Base-by-base conservation (phyloP, 2,113 vertebrate species). In the Gadus macrocephalus region DNA sequence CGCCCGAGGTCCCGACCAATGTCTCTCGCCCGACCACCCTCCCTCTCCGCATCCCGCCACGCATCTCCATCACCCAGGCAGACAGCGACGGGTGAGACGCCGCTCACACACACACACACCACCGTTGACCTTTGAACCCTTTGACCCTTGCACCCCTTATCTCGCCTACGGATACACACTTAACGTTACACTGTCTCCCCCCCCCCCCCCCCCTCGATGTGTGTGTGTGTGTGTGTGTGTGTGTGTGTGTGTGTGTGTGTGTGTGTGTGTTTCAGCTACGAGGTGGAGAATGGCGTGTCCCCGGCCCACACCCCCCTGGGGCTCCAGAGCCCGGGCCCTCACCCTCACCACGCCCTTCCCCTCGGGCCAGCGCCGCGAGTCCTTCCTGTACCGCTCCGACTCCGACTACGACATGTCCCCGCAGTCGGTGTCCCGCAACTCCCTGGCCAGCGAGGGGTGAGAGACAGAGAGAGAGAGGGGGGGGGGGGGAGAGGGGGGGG, bases 381-480 rank as follows among this genome's bases (percentile, higher is more conserved):
- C 95, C 76, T 98, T 97, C 91, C 93, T 98, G 2, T 97, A 98
- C 87, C 93, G 95, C 31, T 95, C 95, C 0, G 95, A 97, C 88
- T 96, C 95, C 0, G 95, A 96, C 89, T 95, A 93, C 0, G 94
- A 97, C 78, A 91, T 96, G 80, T 96, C 95, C 0, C 94, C 95
- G 1, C 95, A 95, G 70, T 89, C 91, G 11, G 90, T 94, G 82
- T 97, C 95, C 15, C 89, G 94, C 31, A 96, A 95, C 85, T 95
- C 95, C n/a, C 86, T 91, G 1, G 92, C 93, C 86, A 95, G 95
- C 0, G 95, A 98, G 87, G 88, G 94, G 96, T 98, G 42, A 49
- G 42, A 49, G 42, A 49, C 38, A 42, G 38, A 42, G 11, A 42
- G 38, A 42, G 38, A 42, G 38, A 3, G 5, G 9, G 38, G 9